Evolutionary conservation across 2,797 vertebrate genomes (phyloP), one percentile per base, ranked within the genome.

Genomic region (Pseudochaenichthys georgianus): DNA sequence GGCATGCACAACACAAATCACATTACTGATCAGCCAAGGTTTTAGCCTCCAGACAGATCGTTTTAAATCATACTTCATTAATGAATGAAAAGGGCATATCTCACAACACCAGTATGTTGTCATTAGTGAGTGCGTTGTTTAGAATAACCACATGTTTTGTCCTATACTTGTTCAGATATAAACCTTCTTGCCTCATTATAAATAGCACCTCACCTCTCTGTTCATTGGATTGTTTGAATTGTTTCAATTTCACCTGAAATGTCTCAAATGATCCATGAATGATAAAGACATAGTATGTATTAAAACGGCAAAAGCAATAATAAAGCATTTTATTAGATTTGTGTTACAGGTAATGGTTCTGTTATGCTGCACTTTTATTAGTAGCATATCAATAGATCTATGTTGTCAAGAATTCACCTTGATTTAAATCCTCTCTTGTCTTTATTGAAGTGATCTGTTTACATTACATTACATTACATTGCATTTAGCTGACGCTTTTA

Each of bases 21-120:
- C 64, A 77, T 80, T 69, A 77, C 75, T 52, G 70, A 87, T 86
- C 51, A 85, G 88, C 82, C 73, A 70, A 60, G 70, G 67, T 77
- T 64, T 62, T 64, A 34, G 80, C 86, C 84, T 52, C 69, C 3
- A 77, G 87, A 83, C 86, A 82, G 61, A 80, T n/a, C 21, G 21
- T 28, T 28, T 28, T 28, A 75, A 86, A 60, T 63, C 38, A 82
- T 72, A 84, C 76, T 68, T 84, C 85, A 88, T 91, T 90, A 86
- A 86, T 84, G 77, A 78, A 67, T 81, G 88, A 80, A 92, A 92
- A 93, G 92, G 90, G 68, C 91, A 92, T 52, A 62, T 81, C 65
- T 75, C 70, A 73, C 70, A 82, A 61, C 67, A 70, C 47, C 42
- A 79, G 85, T 74, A 64, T 71, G 69, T 66, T 64, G 41, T 70